Conservation (phyloP, 1,140 invertebrate species). For the Macrosteles quadrilineatus region DNA sequence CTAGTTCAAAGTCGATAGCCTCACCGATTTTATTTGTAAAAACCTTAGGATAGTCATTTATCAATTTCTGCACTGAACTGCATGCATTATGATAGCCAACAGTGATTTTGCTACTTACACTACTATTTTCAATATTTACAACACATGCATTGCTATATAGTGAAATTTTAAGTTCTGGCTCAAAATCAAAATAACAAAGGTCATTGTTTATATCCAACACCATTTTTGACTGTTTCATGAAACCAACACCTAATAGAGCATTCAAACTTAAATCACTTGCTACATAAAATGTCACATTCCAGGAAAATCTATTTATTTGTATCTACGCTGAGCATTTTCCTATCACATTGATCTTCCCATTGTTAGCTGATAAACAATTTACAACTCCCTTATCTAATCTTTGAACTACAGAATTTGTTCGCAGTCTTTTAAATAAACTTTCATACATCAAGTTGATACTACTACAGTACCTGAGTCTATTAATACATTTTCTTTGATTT, state of each 20-base stretch:
- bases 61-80: not conserved
- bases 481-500: not conserved
- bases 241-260: not conserved
- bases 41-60: not conserved
- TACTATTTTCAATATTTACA: not conserved
- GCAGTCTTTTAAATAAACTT: not conserved
- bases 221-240: not conserved
- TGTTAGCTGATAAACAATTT: not conserved
- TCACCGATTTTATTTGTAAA: not conserved
- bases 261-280: not conserved
- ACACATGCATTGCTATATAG: not conserved
- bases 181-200: not conserved
- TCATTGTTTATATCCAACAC: not conserved
- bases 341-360: not conserved
- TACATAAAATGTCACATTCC: not conserved
- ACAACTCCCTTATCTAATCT: not conserved
- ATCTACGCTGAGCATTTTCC: not conserved
- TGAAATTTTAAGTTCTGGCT: not conserved
- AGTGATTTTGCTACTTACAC: not conserved
- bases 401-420: not conserved
- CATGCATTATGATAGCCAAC: not conserved
- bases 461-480: not conserved
- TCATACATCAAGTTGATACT: not conserved
- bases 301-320: not conserved
- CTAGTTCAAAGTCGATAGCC: not conserved